Percentiles rank a stretch among this genome's conserved stretches.
Evolutionary conservation across 2,888 invertebrate genomes (phyloP).

Genomic region (Callimorpha dominula): DNA sequence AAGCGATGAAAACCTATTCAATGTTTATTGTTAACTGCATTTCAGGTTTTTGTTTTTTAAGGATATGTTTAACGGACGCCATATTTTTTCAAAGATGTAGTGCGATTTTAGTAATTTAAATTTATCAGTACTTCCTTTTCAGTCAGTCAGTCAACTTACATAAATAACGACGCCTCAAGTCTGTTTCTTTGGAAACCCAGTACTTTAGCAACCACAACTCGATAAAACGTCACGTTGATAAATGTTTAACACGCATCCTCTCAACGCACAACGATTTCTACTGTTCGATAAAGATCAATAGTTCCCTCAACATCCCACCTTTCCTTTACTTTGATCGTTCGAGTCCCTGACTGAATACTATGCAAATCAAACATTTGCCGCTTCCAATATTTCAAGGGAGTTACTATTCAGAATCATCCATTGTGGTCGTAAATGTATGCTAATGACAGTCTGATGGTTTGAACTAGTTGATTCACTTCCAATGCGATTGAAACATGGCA

Average conservation of each 20-base stretch:
- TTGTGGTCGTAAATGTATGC: conserved; percentile 59
- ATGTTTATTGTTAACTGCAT: conserved; percentile 13
- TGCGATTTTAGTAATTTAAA: no score
- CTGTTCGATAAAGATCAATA: conserved; percentile 37
- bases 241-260: not conserved
- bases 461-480: conserved; percentile 39
- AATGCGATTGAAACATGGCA: conserved; percentile 35
- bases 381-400: conserved; percentile 55
- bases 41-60: not conserved
- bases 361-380: conserved; percentile 63
- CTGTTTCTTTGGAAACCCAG: no score
- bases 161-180: not conserved
- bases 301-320: conserved; percentile 36
- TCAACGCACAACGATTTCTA: conserved; percentile 10
- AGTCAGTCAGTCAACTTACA: no score
- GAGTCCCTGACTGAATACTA: conserved; percentile 48
- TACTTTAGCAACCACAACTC: not conserved
- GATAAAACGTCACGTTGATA: not conserved
- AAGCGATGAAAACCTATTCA: conserved; percentile 8
- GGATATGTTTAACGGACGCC: not conserved
- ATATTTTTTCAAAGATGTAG: no score
- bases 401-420: conserved; percentile 43
- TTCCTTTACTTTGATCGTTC: conserved; percentile 38
- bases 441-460: conserved; percentile 49
- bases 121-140: no score